These are phyloP conservation scores for Formica exsecta DNA, from an alignment of 1,140 invertebrate species.

Conservation along the genomic window DNA sequence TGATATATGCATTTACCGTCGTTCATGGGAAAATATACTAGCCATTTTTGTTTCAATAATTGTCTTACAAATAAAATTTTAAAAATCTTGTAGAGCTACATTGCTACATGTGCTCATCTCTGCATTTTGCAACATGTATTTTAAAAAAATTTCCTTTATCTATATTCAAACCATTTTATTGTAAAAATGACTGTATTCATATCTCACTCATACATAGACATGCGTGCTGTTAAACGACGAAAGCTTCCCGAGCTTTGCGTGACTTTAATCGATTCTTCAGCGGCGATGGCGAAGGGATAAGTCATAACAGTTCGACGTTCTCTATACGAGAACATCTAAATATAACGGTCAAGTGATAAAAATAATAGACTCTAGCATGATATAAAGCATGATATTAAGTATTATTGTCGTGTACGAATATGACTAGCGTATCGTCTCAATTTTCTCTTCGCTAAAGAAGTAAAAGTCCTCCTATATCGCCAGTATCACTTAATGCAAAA, in stretches of 20 bases:
- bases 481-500: background rate
- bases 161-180: background rate
- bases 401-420: conserved; percentile 17
- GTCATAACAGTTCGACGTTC: conserved; percentile 48
- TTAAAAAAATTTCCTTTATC: background rate
- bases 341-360: conserved; percentile 46
- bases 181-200: background rate
- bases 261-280: conserved; percentile 36
- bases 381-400: conserved; percentile 35
- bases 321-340: conserved; percentile 45
- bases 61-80: background rate
- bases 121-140: background rate
- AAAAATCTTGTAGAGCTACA: background rate
- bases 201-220: background rate
- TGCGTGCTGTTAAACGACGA: background rate
- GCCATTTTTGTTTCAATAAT: background rate
- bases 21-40: background rate
- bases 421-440: background rate
- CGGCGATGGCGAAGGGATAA: conserved; percentile 1
- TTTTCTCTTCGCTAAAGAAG: background rate
- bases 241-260: conserved; percentile 7
- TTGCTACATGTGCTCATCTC: background rate
- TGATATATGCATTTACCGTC: background rate
- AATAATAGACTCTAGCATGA: conserved; percentile 51
- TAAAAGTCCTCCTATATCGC: background rate